phyloP scores from a whole-genome alignment of 2,888 invertebrate species.

The Schizaphis graminum region DNA sequence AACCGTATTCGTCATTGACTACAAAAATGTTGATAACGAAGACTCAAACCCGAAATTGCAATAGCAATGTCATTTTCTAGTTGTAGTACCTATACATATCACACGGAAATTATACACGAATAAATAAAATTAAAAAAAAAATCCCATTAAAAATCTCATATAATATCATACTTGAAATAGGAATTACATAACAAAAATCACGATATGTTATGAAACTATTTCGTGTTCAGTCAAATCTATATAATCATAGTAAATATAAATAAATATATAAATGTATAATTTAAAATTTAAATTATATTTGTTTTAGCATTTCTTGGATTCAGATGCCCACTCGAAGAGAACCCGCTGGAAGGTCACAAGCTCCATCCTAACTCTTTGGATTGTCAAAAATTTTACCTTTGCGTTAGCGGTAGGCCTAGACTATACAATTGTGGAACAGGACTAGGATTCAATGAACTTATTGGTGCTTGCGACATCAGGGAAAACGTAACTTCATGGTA shows the following conservation, averaged over 20 bases:
- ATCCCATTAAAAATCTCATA: background rate
- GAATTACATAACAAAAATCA: constrained; percentile 45
- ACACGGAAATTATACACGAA: background rate
- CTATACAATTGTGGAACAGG: constrained; percentile 83
- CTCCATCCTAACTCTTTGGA: constrained; percentile 71
- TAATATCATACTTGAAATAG: background rate
- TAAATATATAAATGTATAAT: background rate
- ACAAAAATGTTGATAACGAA: background rate
- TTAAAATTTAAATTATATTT: constrained; percentile 10
- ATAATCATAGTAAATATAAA: constrained; percentile 22
- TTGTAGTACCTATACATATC: background rate
- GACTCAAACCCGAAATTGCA: background rate
- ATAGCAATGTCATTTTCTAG: background rate
- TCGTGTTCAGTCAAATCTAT: constrained; percentile 42
- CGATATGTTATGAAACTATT: constrained; percentile 56
- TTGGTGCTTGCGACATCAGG: constrained; percentile 81
- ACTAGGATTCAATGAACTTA: constrained; percentile 82
- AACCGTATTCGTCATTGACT: background rate
- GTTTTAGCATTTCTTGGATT: constrained; percentile 81
- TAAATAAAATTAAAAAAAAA: background rate
- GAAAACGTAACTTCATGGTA: constrained; percentile 83
- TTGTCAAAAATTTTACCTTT: constrained; percentile 85
- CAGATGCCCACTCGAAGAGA: constrained; percentile 78
- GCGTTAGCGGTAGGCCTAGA: constrained; percentile 80
- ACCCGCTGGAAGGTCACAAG: constrained; percentile 73